A percentile compares a stretch with the other conserved stretches of the same genome.
Conservation (phyloP, 2,113 vertebrate genomes). For the Corythornis cristatus region DNA sequence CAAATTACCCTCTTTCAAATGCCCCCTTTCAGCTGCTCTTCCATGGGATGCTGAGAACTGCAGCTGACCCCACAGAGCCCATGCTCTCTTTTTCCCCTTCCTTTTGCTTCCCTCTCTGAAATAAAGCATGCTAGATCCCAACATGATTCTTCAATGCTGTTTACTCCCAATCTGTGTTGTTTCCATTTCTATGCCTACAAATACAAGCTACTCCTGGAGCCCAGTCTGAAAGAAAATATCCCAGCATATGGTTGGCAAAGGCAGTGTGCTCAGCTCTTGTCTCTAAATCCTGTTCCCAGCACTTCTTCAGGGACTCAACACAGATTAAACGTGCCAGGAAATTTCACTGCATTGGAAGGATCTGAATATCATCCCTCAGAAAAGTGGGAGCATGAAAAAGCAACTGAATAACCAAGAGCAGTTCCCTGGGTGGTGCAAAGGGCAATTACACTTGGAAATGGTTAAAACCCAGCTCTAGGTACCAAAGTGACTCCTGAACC, state of each 20-base stretch:
- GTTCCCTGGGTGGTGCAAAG: background rate
- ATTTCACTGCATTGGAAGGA: background rate
- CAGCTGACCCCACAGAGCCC: background rate
- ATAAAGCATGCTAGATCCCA: background rate
- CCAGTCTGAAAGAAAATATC: conserved; percentile 24
- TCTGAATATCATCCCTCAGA: background rate
- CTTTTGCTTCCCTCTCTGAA: background rate
- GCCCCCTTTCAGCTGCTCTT: background rate
- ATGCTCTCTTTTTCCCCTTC: background rate
- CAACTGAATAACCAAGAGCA: background rate
- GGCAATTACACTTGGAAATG: background rate
- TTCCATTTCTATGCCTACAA: background rate
- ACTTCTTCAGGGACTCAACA: background rate
- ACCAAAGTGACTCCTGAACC: background rate
- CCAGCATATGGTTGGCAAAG: conserved; percentile 3
- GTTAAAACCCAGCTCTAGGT: background rate
- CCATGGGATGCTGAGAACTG: background rate
- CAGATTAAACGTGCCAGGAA: background rate
- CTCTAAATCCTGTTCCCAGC: background rate
- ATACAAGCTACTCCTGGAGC: conserved; percentile 1
- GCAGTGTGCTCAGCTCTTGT: background rate
- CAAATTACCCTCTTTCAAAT: background rate
- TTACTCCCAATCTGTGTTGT: conserved; percentile 2
- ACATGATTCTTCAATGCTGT: background rate
- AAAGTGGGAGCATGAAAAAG: background rate